Evolutionary conservation across 2,113 vertebrate species (phyloP), one percentile per base, ranked within the genome.

Genomic region (Percina caprodes): DNA sequence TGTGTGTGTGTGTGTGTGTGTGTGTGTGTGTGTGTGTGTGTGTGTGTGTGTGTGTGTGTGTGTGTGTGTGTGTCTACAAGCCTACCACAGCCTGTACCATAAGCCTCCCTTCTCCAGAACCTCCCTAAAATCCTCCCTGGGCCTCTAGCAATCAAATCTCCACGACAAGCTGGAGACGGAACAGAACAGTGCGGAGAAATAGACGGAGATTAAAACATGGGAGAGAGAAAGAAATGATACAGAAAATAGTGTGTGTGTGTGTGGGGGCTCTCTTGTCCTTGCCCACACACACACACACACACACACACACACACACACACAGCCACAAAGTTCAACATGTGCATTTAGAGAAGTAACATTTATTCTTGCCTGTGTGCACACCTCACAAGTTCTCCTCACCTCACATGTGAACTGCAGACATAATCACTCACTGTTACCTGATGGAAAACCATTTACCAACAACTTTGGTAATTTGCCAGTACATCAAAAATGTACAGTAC

Each of bases 41-140:
- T 82, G 72, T 71, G 69, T 81, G 82, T 51, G 51, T 69, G 63
- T 54, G 33, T 71, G 65, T 60, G 67, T 73, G 76, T 77, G 74
- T 80, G 75, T 65, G 58, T 60, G 56, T 85, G 75, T 42, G 49
- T 84, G 92, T 92, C 91, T 80, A 35, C 55, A 71, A 77, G 89
- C 93, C 93, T 84, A 88, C 88, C 89, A 85, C 89, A 83, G 90
- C 83, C 92, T 89, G 93, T 93, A 94, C 93, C 93, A 94, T 88
- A 82, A 91, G 77, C 87, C 93, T 91, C 90, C 91, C 88, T 89
- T 91, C 91, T 91, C 91, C 92, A 85, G 76, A 94, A 86, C 91
- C 91, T 93, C 91, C 92, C 91, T 86, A 88, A 90, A 91, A 92
- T 93, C 89, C 91, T 92, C 91, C 92, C 90, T 79, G 82, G 89